A percentile compares a stretch with the other conserved stretches of the same genome.
These are phyloP conservation scores for Bombycilla garrulus DNA, from an alignment of 2,113 vertebrate species.

Conservation along the genomic window DNA sequence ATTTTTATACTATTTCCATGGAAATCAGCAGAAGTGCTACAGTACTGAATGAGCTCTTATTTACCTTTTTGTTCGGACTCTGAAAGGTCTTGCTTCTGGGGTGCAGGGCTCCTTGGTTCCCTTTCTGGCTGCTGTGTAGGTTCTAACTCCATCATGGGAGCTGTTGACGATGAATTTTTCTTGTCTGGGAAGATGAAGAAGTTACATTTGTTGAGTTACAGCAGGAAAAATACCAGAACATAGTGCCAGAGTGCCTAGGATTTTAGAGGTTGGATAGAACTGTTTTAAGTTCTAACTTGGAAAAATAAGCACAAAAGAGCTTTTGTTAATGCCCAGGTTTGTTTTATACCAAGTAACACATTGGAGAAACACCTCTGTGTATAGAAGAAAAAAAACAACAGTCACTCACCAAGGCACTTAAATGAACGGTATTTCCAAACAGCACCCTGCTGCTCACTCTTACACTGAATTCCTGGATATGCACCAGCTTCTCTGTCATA, in stretches of 20 bases:
- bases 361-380: neutral
- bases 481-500: neutral
- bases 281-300: neutral
- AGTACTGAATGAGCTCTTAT: neutral
- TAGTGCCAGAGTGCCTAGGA: neutral
- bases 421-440: neutral
- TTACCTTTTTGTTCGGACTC: neutral
- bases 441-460: neutral
- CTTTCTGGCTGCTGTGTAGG: neutral
- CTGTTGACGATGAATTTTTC: neutral
- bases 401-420: slow-evolving; percentile 26
- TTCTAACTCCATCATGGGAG: rapidly evolving
- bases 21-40: neutral
- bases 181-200: neutral
- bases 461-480: neutral
- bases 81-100: neutral
- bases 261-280: neutral
- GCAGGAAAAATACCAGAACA: neutral
- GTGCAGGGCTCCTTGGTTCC: neutral
- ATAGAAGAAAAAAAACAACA: neutral
- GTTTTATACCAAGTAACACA: neutral
- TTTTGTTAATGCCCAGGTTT: neutral
- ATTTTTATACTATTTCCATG: neutral
- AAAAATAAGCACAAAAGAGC: neutral
- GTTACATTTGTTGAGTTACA: neutral